phyloP scores from a whole-genome alignment of 1,140 invertebrate species.

The Brachionus rubens region DNA sequence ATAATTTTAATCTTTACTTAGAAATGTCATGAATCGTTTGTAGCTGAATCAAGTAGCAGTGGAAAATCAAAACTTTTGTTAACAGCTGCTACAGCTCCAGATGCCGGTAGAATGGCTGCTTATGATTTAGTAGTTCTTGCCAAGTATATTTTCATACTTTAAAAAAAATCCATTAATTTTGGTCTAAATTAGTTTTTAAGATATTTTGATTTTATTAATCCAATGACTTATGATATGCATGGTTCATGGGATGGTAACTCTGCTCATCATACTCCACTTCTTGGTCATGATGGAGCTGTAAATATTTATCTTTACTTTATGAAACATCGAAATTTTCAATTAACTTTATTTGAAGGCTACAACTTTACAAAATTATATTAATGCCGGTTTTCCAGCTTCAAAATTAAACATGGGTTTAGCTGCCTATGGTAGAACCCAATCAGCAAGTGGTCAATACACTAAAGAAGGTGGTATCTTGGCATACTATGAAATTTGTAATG shows the following conservation, averaged over 20 bases:
- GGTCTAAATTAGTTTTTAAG: no score
- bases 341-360: not conserved
- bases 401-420: constrained; percentile 75
- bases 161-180: no score
- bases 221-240: constrained; percentile 84
- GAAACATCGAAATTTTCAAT: not conserved
- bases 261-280: constrained; percentile 49
- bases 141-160: constrained; percentile 62
- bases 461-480: constrained; percentile 83
- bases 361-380: constrained; percentile 24
- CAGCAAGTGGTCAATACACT: constrained; percentile 70
- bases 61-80: constrained; percentile 76
- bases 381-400: not conserved
- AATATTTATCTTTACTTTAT: not conserved
- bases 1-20: constrained; percentile 56
- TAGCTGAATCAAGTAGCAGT: constrained; percentile 72
- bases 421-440: constrained; percentile 67
- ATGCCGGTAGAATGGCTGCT: constrained; percentile 85
- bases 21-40: constrained; percentile 82
- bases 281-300: constrained; percentile 19
- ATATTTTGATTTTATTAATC: constrained; percentile 88
- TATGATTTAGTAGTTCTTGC: constrained; percentile 81
- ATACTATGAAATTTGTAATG: constrained; percentile 70
- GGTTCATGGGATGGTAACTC: constrained; percentile 70
- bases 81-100: constrained; percentile 81